Base-by-base conservation (phyloP, 2,888 invertebrate genomes). In the Agrypnus murinus region DNA sequence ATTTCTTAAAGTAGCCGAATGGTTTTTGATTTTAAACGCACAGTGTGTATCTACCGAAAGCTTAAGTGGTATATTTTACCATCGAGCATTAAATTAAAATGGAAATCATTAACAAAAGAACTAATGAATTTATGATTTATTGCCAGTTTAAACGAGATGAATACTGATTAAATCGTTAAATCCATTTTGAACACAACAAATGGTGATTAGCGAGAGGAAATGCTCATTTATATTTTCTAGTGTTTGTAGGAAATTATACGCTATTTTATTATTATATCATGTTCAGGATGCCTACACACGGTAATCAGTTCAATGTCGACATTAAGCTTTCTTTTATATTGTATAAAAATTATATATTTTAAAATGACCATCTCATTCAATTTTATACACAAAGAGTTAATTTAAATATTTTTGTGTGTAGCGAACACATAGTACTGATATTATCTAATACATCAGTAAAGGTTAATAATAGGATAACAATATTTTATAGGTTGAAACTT, bases 121-220 rank as follows among this genome's bases (percentile, higher is more conserved):
- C 55, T 34, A 36, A 55, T 55, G 55, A 15, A n/a, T 55, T 55
- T 55, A 55, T 55, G 36, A 55, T 55, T 12, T 55, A 36, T 34
- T 55, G 55, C 15, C 55, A 36, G 36, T 15, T 55, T 55, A 36
- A 12, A 15, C 55, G 36, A 55, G 15, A 55, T 36, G 55, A 55
- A 36, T 55, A 55, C 12, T 10, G 15, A 36, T 55, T 55, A 55
- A 55, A 36, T 55, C 12, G 34, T 55, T 55, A 55, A 25, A 17
- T 19, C 10, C 32, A 53, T 55, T 55, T 55, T 12, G 34, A 25
- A 25, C 25, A 55, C 55, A 55, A 55, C 55, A 55, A 55, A 55
- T 6, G 55, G 36, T 55, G 15, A 36, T 55, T 55, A 55, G n/a
- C 17, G 1, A 55, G 36, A 55, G 55, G 55, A 55, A 55, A 15